Evolutionary conservation across 2,797 vertebrate genomes (phyloP), one percentile per base, ranked within the genome.

Genomic region (Lepus townsendii): DNA sequence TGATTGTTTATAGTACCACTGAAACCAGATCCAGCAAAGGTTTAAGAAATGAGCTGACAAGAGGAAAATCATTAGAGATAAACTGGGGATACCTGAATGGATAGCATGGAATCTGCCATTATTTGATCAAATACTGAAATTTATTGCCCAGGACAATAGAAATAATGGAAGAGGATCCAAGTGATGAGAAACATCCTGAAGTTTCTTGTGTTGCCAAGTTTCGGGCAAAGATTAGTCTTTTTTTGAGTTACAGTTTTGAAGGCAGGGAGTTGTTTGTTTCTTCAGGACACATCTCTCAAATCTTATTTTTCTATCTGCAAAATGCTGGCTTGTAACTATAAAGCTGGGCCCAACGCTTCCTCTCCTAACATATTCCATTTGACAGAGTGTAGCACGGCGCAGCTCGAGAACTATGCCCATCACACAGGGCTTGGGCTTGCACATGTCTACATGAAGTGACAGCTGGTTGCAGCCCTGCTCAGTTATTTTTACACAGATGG

Each of bases 1-100:
- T 99, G 99, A 99, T 99, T 99, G 99, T 99, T 99, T 99, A 99
- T 99, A 99, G 99, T 98, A 98, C 98, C 98, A 97, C 97, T 98
- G 98, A 99, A 99, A 99, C 99, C 97, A 95, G 96, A 98, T 98
- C 98, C 98, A 98, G 98, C 98, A 98, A 98, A 98, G 98, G 98
- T 98, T 98, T 98, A 98, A 98, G 98, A 98, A 98, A 98, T 98
- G 98, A 98, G 98, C 98, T 98, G 98, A 98, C 98, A 98, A 98
- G 98, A 98, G 97, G 98, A 98, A 98, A 98, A 98, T 98, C 98
- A 98, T 99, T 98, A 98, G 97, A 98, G 98, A 98, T 98, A 98
- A 98, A 98, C 98, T 98, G 98, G 98, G 98, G 98, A 98, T 98
- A 98, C 96, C 97, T 97, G 98, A 98, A 98, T 97, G 98, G 97